Percentiles rank a stretch among this genome's conserved stretches.
Evolutionary conservation across 2,888 invertebrate species (phyloP).

Genomic region (Pterostichus madidus): DNA sequence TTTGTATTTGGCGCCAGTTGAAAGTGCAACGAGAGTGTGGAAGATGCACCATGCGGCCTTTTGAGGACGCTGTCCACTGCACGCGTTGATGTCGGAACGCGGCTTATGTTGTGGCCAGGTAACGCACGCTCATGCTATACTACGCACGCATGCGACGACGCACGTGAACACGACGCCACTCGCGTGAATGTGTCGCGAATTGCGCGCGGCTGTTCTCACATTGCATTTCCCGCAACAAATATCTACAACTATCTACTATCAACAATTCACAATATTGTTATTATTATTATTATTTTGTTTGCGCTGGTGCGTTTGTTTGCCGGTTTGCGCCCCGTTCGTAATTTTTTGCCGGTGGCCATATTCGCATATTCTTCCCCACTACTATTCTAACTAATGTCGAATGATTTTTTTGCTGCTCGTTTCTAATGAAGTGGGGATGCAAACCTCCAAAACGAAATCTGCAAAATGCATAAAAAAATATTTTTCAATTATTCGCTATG

Average conservation of each 20-base stretch:
- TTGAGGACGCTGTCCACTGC: slow-evolving; percentile 29
- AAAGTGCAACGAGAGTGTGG: slow-evolving; percentile 67
- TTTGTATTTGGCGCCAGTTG: slow-evolving; percentile 49
- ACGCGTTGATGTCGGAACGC: not conserved
- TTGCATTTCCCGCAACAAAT: slow-evolving; percentile 34
- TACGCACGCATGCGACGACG: slow-evolving; percentile 38
- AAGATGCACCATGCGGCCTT: slow-evolving; percentile 38
- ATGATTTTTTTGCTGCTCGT: slow-evolving; percentile 75
- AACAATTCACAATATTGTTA: too few species aligned
- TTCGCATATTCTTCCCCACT: slow-evolving; percentile 72
- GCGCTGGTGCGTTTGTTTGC: not conserved
- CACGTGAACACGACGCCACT: slow-evolving; percentile 14
- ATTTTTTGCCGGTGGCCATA: slow-evolving; percentile 74
- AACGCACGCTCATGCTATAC: not conserved
- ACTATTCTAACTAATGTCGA: slow-evolving; percentile 72
- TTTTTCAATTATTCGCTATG: slow-evolving; percentile 52
- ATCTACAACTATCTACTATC: not conserved
- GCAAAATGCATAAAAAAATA: slow-evolving; percentile 64
- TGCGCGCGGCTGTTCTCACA: slow-evolving; percentile 45
- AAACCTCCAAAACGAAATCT: slow-evolving; percentile 68
- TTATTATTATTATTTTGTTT: too few species aligned
- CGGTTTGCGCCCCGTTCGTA: slow-evolving; percentile 41
- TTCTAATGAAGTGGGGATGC: slow-evolving; percentile 73
- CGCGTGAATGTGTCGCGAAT: slow-evolving; percentile 16
- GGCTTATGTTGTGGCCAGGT: not conserved